These are phyloP conservation scores for Echinometra lucunter DNA, from an alignment of 53 echinoderm and acorn worm species.

Conservation along the genomic window DNA sequence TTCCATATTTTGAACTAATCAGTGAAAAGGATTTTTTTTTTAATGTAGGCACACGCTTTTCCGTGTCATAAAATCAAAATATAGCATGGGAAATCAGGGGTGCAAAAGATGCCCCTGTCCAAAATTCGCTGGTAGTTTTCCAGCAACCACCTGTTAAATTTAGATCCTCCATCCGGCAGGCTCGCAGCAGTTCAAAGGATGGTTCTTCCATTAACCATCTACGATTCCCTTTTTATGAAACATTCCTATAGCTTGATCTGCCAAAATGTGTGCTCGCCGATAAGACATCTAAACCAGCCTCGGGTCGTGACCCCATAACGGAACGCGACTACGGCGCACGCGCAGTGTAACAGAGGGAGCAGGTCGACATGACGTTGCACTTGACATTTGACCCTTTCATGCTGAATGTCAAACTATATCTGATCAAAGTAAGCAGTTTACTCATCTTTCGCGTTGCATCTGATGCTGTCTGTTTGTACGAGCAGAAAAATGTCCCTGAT, in stretches of 20 bases:
- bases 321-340: slow-evolving; percentile 6
- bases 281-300: slow-evolving; percentile 48
- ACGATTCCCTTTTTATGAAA: not conserved
- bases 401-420: slow-evolving; percentile 48
- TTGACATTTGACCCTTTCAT: slow-evolving; percentile 53
- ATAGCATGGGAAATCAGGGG: no score
- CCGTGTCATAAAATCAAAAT: no score
- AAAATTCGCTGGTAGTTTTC: not conserved
- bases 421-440: slow-evolving; percentile 28
- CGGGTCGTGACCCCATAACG: slow-evolving; percentile 47
- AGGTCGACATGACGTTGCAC: slow-evolving; percentile 50
- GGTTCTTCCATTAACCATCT: slow-evolving; percentile 56
- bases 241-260: slow-evolving; percentile 61
- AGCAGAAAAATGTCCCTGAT: not conserved
- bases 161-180: not conserved
- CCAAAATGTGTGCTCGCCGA: slow-evolving; percentile 62
- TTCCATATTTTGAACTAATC: not conserved
- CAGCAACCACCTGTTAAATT: slow-evolving; percentile 50
- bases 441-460: not conserved
- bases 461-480: not conserved
- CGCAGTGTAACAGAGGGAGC: slow-evolving; percentile 11
- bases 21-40: not conserved
- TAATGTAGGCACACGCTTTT: no score
- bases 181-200: not conserved
- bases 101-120: no score